Base-by-base conservation (phyloP, 1,140 invertebrate genomes). In the Euura lappo region DNA sequence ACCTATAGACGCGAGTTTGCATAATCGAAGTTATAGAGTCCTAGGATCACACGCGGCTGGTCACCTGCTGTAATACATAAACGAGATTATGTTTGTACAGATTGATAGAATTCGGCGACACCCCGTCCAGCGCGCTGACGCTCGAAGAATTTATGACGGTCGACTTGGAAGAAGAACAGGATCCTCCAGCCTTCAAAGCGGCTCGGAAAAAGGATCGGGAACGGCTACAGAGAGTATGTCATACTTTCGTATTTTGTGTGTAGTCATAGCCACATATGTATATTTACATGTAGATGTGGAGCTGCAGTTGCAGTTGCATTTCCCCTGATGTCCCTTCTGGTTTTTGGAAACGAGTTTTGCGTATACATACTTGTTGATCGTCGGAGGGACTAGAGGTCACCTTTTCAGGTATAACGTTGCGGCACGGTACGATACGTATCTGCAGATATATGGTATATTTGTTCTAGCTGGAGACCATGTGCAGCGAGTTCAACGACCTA, bases 101-200 rank as follows among this genome's bases (percentile, higher is more conserved):
- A 72, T 88, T 99, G 10, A 91, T 95, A 11, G 98, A 99, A 88
- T 99, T 99, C 87, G 95, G 96, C 2, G 96, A 97, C 66, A 99
- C 98, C 1, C 96, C 97, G 0, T 97, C 96, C 1, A 88, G 87
- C 76, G 89, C 90, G 70, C 87, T 99, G 43, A 99, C 98, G 0
- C 88, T 99, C 6, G 97, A 99, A 76, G 97, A 99, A 88, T 99
- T 99, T 83, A 96, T 98, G 93, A 95, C 93, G 1, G 95, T 99
- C 4, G 98, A 99, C 86, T 89, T 99, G 70, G 97, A 99, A 84
- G 96, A 98, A 79, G 97, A 98, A 81, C 95, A 97, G 83, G 98
- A 99, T 89, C 98, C 98, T 44, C 97, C 97, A 0, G 94, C 96
- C 0, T 99, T 97, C 82, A 97, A 95, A 88, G 93, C 93, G 4